Evolutionary conservation across 53 echinoderm and acorn worm genomes (phyloP), one percentile per base, ranked within the genome.

Genomic region (Echinometra lucunter): DNA sequence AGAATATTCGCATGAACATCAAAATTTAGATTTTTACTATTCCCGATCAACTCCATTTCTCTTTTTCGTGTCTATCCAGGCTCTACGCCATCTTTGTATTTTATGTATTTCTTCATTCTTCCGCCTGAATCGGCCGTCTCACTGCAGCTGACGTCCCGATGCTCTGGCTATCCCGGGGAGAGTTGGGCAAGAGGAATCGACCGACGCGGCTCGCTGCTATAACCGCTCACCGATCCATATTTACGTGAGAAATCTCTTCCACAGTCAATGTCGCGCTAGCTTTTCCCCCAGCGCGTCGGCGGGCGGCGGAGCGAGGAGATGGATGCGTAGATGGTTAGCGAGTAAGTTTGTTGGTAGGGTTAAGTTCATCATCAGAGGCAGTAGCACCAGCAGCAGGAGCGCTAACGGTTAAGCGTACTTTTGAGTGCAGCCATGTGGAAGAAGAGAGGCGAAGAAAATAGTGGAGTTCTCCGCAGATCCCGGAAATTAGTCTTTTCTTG

Each of bases 401-500:
- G 35, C 32, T 57, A 7, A 80, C 81, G 81, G 93, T 53, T 75
- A 93, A 93, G 81, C 93, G 93, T 80, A 93, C 93, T 93, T 93
- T 93, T 81, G 37, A 78, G 93, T 57, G 49, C 81, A 37, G 21
- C 81, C 93, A 80, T 2, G 93, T 82, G 57, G 93, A 93, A 93
- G 78, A 7, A 93, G 27, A 19, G 40, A 67, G 74, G 58, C 23
- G 81, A 75, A 93, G 92, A 92, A 90, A 90, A 63, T 40, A 90
- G 60, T 57, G 6, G 90, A 90, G 78, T 78, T 38, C 78, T 78
- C 42, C 40, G 78, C 78, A 78, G 42, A 40, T 88, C 42, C 88
- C 66, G 88, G 88, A 94, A 94, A 94, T 94, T 94, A 88, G 47
- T 63, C 88, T 87, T 94, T 94, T 66, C 66, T 63, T 88, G 88